Percentiles rank a stretch among this genome's conserved stretches.
Evolutionary conservation across 2,888 invertebrate genomes (phyloP).

Genomic region (Thymelicus acteon): DNA sequence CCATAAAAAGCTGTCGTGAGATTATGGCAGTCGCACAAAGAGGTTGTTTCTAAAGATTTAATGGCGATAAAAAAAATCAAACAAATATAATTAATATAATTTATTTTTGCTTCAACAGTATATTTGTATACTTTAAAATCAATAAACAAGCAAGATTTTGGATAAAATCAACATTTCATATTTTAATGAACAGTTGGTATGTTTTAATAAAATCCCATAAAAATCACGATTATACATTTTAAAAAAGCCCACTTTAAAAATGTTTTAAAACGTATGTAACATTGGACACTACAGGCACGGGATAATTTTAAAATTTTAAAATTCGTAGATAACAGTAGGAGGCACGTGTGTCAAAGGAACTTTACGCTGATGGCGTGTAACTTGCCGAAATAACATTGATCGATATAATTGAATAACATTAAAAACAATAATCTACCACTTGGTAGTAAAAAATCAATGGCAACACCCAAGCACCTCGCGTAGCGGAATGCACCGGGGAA

Average conservation of each 20-base stretch:
- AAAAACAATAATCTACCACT: neutral
- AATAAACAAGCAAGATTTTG: conserved; percentile 58
- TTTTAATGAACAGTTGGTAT: conserved; percentile 40
- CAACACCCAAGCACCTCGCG: conserved; percentile 7
- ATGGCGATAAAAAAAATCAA: neutral
- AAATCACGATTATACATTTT: conserved; percentile 61
- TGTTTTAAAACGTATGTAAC: conserved; percentile 43
- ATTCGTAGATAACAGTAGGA: conserved; percentile 56
- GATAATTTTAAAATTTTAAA: conserved; percentile 69
- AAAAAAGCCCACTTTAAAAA: conserved; percentile 54
- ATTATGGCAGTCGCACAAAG: no score
- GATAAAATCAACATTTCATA: conserved; percentile 69
- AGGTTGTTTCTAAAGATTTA: no score
- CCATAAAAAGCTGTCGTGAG: no score
- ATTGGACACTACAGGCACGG: conserved; percentile 46
- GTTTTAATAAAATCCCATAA: conserved; percentile 60
- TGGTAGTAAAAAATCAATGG: conserved; percentile 15
- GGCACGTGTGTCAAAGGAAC: conserved; percentile 63
- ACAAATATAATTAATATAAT: conserved; percentile 44
- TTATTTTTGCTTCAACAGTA: conserved; percentile 55
- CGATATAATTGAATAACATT: conserved; percentile 17
- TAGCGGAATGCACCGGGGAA: no score
- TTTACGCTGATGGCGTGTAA: conserved; percentile 54
- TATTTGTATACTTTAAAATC: conserved; percentile 63
- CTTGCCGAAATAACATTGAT: conserved; percentile 2